Base-by-base conservation (phyloP, 2,113 vertebrate species). In the Hydrochoerus hydrochaeris region DNA sequence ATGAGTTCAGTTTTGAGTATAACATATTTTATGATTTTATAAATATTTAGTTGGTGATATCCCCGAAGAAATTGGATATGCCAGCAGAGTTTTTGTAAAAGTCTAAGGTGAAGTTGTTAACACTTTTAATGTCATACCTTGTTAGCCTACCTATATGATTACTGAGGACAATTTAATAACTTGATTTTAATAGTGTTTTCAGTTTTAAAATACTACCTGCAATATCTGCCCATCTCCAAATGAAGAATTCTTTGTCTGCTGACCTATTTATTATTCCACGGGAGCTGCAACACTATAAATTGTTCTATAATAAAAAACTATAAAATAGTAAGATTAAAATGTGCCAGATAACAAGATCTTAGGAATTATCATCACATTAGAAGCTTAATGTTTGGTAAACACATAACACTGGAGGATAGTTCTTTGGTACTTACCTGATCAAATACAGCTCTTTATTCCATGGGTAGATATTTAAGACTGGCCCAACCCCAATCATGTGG, bases 401-500 rank as follows among this genome's bases (percentile, higher is more conserved):
- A 65, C 3, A 73, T 81, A 67, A 90, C 3, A 95, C 6, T 46
- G 35, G 44, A 58, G 19, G 73, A 86, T 63, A 91, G 38, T 83
- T 95, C 30, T 73, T 94, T 81, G 38, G 57, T 88, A 0, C 77
- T 71, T 98, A 99, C 99, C 99, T 98, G 77, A 99, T 99, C 98
- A 99, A 98, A 98, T 99, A 99, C 0, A 99, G 95, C 97, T 99
- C 99, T 2, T 99, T 99, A 98, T 99, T 99, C 99, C 99, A 99
- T 11, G 99, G 99, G 88, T 99, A 99, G 77, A 99, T 97, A 3
- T 98, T 99, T 95, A 99, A 98, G 96, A 99, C 97, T 0, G 99
- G 99, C 26, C 99, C 99, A 24, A 99, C 97, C 3, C 99, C 99
- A 0, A 98, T 98, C 98, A 99, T 99, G 99, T 99, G 99, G 98